These are phyloP conservation scores for Trimorus sp. DNA, from an alignment of 2,888 invertebrate species.

Conservation along the genomic window DNA sequence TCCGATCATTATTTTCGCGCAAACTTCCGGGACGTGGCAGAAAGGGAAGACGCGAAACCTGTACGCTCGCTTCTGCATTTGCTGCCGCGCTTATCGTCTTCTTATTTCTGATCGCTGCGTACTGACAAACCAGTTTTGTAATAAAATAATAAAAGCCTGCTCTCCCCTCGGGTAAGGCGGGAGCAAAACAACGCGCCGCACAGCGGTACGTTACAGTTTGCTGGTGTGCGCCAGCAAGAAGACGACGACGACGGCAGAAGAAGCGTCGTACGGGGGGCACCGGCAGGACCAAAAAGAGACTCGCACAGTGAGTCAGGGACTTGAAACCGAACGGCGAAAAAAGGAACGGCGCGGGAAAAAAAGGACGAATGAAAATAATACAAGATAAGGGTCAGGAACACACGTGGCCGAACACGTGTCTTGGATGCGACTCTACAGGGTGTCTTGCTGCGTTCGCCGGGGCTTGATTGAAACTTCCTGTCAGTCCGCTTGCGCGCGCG, in stretches of 20 bases:
- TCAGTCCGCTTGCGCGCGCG: constrained; percentile 40
- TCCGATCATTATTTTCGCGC: constrained; percentile 55
- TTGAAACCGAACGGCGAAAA: constrained; percentile 53
- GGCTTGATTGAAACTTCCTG: constrained; percentile 56
- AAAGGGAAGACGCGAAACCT: constrained; percentile 41
- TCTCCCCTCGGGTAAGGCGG: constrained; percentile 63
- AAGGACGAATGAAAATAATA: constrained; percentile 64
- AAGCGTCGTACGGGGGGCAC: constrained; percentile 32
- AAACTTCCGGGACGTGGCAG: constrained; percentile 54
- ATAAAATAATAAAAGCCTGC: constrained; percentile 76
- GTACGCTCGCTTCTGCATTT: constrained; percentile 57
- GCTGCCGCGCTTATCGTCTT: constrained; percentile 60
- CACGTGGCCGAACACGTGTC: constrained; percentile 78
- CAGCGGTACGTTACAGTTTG: constrained; percentile 58
- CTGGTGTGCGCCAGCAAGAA: constrained; percentile 26
- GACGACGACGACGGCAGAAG: constrained; percentile 32
- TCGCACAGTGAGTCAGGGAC: constrained; percentile 56
- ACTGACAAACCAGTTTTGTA: constrained; percentile 74
- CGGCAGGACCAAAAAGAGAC: constrained; percentile 57
- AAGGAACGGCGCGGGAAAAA: constrained; percentile 43
- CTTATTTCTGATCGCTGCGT: constrained; percentile 66
- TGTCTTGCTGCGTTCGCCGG: constrained; percentile 59
- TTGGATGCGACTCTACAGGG: constrained; percentile 66
- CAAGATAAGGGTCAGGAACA: constrained; percentile 69
- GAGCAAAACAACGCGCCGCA: constrained; percentile 47